These are phyloP conservation scores for Rhamnusium bicolor DNA, from an alignment of 2,888 invertebrate species.

Conservation along the genomic window DNA sequence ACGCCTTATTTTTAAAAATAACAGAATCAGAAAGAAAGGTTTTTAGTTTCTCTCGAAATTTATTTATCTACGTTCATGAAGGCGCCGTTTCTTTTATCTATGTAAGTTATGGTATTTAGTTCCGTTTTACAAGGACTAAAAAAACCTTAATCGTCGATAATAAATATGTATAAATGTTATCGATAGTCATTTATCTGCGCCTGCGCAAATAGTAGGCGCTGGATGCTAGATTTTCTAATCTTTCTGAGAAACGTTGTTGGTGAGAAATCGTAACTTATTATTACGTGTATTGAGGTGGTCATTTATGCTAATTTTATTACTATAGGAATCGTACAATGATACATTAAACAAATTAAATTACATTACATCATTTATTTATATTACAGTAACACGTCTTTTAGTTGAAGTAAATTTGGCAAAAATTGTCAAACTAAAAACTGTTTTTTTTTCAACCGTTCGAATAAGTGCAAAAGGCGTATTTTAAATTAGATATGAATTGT, in stretches of 20 bases:
- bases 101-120: conserved; percentile 28
- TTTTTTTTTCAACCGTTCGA: no score
- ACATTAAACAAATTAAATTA: not conserved
- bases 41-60: not conserved
- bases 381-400: no score
- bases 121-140: conserved; percentile 28
- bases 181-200: conserved; percentile 47
- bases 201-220: conserved; percentile 50
- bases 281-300: conserved; percentile 25
- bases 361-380: not conserved
- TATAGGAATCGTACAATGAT: not conserved
- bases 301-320: conserved; percentile 38
- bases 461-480: no score
- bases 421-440: no score
- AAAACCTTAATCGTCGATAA: conserved; percentile 28
- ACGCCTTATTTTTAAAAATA: not conserved
- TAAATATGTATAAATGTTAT: conserved; percentile 43
- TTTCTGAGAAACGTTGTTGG: conserved; percentile 38
- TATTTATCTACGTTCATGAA: not conserved
- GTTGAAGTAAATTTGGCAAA: no score
- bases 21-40: not conserved
- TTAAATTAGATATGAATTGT: no score
- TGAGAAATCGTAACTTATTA: conserved; percentile 34
- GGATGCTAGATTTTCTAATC: conserved; percentile 39
- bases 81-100: conserved; percentile 14